Conservation (phyloP, 2,797 vertebrate genomes). For the Hyperoplus immaculatus region DNA sequence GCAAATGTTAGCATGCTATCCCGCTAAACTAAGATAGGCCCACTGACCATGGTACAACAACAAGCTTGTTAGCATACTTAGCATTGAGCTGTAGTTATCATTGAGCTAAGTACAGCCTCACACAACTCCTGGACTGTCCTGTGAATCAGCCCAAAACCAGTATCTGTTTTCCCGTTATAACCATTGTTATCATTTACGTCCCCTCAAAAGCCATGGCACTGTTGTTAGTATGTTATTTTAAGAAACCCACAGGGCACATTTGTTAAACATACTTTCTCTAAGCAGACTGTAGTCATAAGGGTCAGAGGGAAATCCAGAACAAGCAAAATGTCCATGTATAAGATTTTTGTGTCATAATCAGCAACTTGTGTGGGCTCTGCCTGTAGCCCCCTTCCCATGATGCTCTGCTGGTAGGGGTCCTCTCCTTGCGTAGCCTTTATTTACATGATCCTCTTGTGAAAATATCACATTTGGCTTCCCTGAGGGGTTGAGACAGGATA, state of each 20-base stretch:
- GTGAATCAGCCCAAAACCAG: not conserved
- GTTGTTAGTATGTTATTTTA: slow-evolving; percentile 3
- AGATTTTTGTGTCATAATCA: slow-evolving; percentile 66
- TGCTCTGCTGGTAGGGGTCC: slow-evolving; percentile 75
- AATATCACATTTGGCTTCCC: slow-evolving; percentile 82
- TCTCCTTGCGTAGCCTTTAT: slow-evolving; percentile 71
- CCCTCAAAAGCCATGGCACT: not conserved
- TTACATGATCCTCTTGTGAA: slow-evolving; percentile 77
- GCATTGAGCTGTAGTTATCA: not conserved
- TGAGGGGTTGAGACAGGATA: slow-evolving; percentile 71
- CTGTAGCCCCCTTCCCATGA: slow-evolving; percentile 80
- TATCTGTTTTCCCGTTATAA: not conserved
- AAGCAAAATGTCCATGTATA: slow-evolving; percentile 67
- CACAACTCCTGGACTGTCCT: too few relatives aligned
- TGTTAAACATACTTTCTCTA: slow-evolving; percentile 17
- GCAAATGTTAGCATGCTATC: not conserved
- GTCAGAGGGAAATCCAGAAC: slow-evolving; percentile 46
- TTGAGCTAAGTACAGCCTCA: not conserved
- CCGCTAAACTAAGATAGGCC: slow-evolving; percentile 8
- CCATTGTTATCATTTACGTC: not conserved
- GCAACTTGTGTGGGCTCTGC: slow-evolving; percentile 83
- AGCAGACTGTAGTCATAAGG: slow-evolving; percentile 43
- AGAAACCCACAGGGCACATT: slow-evolving; percentile 11
- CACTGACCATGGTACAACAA: not conserved
- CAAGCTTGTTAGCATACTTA: not conserved